Base-by-base conservation (phyloP, 2,888 invertebrate genomes). In the Crossocerus cetratus region DNA sequence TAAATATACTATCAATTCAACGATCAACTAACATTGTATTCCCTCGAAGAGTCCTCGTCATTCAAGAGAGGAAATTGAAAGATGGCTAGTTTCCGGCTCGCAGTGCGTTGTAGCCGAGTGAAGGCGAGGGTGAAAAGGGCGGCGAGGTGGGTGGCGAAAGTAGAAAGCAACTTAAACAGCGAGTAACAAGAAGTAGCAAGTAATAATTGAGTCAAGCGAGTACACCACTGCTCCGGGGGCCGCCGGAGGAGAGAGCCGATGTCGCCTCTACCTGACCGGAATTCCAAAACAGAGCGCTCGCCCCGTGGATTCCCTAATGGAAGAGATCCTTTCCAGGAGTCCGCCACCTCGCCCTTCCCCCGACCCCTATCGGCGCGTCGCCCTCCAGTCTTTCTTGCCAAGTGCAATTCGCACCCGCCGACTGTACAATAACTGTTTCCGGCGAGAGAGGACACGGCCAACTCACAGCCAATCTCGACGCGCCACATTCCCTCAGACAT, bases 181-280 rank as follows among this genome's bases (percentile, higher is more conserved):
- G 77, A 80, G 83, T 83, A 84, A 84, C 84, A 84, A 86, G 85
- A 84, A 84, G 84, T 81, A 80, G 84, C 83, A 83, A 84, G 84
- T 86, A 85, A 86, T 86, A 86, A 86, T 86, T 85, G 86, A 86
- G 85, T 86, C 85, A 85, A 81, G 78, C 84, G 79, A 83, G 83
- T 81, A 81, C 83, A 78, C 74, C 74, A 73, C 32, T 69, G 77
- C 76, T 74, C 74, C 72, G 63, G 64, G 57, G 62, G 60, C 70
- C 62, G 63, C 70, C 44, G 65, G 66, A 65, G 71, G 65, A 71
- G 74, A 67, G 78, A 69, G 72, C 72, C 72, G 56, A 22, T 69
- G 64, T 65, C 74, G 78, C 66, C 65, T 76, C 77, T 74, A 80
- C 84, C 85, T 83, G 85, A 82, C 79, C 82, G 78, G 85, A 86